Percentiles rank a stretch among this genome's conserved stretches.
These are phyloP conservation scores for Diarsia brunnea DNA, from an alignment of 2,888 invertebrate species.

Conservation along the genomic window DNA sequence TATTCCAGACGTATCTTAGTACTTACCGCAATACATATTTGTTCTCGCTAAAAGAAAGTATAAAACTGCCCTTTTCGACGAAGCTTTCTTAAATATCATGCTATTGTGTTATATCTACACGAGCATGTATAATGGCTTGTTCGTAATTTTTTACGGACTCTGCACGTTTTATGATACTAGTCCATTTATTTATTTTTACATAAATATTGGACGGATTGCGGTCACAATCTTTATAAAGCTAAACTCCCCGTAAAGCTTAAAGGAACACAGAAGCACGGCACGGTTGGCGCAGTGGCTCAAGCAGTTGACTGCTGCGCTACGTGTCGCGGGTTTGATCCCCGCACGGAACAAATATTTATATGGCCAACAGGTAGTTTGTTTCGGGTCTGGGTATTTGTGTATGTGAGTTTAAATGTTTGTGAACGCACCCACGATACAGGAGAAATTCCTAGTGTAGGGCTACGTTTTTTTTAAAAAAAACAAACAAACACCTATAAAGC, in stretches of 20 bases:
- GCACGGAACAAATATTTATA: no score
- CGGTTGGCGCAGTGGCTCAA: no score
- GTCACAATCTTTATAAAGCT: background rate
- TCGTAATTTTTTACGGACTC: slow-evolving; percentile 12
- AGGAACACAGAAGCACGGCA: no score
- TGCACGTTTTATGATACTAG: slow-evolving; percentile 3
- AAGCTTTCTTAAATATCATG: slow-evolving; percentile 21
- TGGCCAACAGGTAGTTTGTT: no score
- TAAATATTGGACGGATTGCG: background rate
- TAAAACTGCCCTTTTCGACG: slow-evolving; percentile 4
- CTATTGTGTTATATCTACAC: slow-evolving; percentile 42
- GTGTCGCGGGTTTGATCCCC: no score
- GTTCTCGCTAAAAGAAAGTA: slow-evolving; percentile 20
- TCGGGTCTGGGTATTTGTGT: no score
- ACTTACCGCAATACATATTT: background rate
- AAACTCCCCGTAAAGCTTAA: background rate
- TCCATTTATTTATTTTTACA: background rate
- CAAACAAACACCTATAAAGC: no score
- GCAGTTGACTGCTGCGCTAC: no score
- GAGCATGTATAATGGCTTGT: slow-evolving; percentile 47
- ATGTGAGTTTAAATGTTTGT: no score
- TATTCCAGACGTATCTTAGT: background rate
- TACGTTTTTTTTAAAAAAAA: no score
- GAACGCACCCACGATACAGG: no score
- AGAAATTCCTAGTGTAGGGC: no score